Percentiles rank a stretch among this genome's conserved stretches.
Evolutionary conservation across 2,797 vertebrate species (phyloP).

Genomic region (Hemibagrus guttatus): DNA sequence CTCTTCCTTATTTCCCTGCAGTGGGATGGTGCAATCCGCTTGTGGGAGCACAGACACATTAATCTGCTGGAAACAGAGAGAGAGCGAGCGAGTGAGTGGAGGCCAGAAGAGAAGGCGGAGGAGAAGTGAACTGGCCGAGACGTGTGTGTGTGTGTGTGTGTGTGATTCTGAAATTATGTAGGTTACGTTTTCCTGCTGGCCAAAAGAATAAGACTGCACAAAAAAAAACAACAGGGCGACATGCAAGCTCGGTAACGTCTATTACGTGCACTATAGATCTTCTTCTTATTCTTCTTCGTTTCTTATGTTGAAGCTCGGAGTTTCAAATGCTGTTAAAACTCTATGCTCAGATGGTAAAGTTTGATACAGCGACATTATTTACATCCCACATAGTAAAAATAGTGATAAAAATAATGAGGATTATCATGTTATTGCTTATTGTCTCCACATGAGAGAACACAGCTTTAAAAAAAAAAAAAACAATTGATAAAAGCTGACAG

Average conservation of each 20-base stretch:
- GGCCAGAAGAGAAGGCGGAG: slow-evolving; percentile 38
- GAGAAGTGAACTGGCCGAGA: slow-evolving; percentile 20
- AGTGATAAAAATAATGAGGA: not conserved
- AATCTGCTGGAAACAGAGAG: slow-evolving; percentile 81
- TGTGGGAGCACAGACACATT: slow-evolving; percentile 88
- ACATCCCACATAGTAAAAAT: not conserved
- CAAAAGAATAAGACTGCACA: slow-evolving; percentile 25
- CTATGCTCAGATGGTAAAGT: not conserved
- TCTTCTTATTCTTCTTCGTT: slow-evolving; percentile 7
- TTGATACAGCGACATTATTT: slow-evolving; percentile 23
- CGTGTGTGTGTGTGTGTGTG: not conserved
- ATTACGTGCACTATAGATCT: not conserved
- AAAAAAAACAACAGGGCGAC: slow-evolving; percentile 9
- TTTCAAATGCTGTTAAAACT: slow-evolving; percentile 10
- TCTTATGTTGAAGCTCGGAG: not conserved
- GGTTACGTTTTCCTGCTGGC: slow-evolving; percentile 14
- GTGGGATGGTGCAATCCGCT: slow-evolving; percentile 88
- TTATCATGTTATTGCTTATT: not conserved
- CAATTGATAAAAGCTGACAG: slow-evolving; percentile 20
- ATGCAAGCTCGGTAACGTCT: slow-evolving; percentile 42
- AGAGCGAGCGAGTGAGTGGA: slow-evolving; percentile 59
- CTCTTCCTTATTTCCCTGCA: slow-evolving; percentile 56
- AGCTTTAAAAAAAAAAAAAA: slow-evolving; percentile 8
- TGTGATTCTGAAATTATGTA: slow-evolving; percentile 1
- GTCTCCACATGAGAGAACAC: slow-evolving; percentile 16